Evolutionary conservation across 2,113 vertebrate genomes (phyloP).

Genomic region (Furnarius figulus): DNA sequence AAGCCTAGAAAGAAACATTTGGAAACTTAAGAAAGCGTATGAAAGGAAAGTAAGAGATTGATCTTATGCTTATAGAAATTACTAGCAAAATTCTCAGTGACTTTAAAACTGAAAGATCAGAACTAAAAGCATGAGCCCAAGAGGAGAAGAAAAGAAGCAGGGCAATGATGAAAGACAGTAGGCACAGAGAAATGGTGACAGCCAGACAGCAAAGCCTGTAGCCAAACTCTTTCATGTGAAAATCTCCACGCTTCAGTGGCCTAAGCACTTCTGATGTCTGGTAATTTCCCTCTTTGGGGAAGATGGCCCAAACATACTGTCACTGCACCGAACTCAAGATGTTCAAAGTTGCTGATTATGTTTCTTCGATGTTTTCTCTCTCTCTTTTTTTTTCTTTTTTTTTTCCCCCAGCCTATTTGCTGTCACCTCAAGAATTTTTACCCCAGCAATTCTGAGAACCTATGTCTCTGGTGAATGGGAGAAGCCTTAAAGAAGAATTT

Average conservation of each 20-base stretch:
- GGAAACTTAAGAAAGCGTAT: not conserved
- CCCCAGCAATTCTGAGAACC: not conserved
- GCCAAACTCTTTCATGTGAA: not conserved
- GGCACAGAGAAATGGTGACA: not conserved
- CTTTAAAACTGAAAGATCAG: not conserved
- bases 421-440: not conserved
- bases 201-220: not conserved
- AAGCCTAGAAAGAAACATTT: constrained; percentile 7
- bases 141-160: not conserved
- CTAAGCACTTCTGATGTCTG: not conserved
- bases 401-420: not conserved
- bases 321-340: not conserved
- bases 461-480: not conserved
- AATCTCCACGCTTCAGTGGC: not conserved
- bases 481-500: not conserved
- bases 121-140: not conserved
- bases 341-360: not conserved
- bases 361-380: not conserved
- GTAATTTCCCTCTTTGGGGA: not conserved
- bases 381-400: not conserved
- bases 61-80: not conserved
- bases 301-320: not conserved
- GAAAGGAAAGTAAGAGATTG: not conserved
- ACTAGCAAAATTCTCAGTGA: not conserved
- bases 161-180: not conserved